Evolutionary conservation across 1,140 invertebrate species (phyloP).

Genomic region (Mya arenaria): DNA sequence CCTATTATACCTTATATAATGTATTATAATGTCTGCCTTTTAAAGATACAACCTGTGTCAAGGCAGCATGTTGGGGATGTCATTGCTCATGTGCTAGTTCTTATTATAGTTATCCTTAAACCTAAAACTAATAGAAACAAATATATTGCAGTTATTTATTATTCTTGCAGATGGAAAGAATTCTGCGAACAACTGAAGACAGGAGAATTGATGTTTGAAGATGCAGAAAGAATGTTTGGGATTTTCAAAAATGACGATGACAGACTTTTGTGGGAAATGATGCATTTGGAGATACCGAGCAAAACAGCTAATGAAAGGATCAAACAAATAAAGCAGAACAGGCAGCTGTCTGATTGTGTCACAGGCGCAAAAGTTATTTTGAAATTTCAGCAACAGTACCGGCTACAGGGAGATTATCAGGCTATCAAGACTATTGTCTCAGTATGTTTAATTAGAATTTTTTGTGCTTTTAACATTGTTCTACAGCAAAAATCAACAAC

Average conservation of each 20-base stretch:
- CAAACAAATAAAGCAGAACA: conserved; percentile 4
- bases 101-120: background rate
- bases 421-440: background rate
- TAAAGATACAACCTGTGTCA: too few relatives aligned
- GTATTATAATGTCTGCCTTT: too few relatives aligned
- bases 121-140: background rate
- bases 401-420: background rate
- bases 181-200: background rate
- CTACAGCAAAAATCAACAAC: background rate
- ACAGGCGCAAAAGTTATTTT: background rate
- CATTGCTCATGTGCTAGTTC: background rate
- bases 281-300: background rate
- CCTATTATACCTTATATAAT: background rate
- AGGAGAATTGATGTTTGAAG: conserved; percentile 1
- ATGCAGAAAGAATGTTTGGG: background rate
- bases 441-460: background rate
- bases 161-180: background rate
- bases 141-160: background rate
- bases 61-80: too few relatives aligned
- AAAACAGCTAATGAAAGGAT: background rate
- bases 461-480: background rate
- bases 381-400: background rate
- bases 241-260: background rate
- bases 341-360: background rate
- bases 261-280: background rate